Evolutionary conservation across 2,797 vertebrate species (phyloP).

Genomic region (Chiloscyllium punctatum): DNA sequence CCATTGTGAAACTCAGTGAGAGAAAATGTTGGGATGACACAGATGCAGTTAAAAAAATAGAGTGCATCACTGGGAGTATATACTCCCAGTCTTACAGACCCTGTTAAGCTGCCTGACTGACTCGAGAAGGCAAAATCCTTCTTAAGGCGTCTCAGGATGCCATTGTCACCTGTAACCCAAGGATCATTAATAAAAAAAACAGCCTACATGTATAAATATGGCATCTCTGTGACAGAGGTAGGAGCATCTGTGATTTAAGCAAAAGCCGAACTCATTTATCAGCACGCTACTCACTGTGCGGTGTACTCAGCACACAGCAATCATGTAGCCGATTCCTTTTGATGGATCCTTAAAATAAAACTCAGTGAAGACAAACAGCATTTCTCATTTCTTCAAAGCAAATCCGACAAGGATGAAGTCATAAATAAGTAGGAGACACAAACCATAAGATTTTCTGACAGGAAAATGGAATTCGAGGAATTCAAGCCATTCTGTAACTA

Average conservation of each 20-base stretch:
- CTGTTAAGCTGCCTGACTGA: background rate
- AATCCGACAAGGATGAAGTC: background rate
- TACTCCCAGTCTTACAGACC: background rate
- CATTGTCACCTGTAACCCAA: background rate
- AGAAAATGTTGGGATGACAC: background rate
- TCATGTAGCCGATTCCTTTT: background rate
- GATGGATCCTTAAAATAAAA: conserved; percentile 20
- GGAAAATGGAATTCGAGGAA: background rate
- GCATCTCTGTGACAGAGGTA: background rate
- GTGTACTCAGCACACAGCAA: background rate
- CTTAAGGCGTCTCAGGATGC: background rate
- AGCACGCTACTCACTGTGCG: background rate
- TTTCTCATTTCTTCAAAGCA: background rate
- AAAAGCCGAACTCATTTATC: background rate
- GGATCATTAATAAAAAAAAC: background rate
- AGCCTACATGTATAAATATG: background rate
- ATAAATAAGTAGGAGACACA: background rate
- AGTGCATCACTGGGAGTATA: background rate
- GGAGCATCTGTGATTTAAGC: background rate
- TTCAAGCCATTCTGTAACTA: background rate
- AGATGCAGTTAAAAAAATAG: background rate
- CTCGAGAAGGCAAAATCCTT: background rate
- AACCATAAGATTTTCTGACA: background rate
- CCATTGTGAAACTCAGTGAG: background rate
- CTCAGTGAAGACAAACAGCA: background rate